phyloP scores from a whole-genome alignment of 2,113 vertebrate species.

The Pampusana beccarii region DNA sequence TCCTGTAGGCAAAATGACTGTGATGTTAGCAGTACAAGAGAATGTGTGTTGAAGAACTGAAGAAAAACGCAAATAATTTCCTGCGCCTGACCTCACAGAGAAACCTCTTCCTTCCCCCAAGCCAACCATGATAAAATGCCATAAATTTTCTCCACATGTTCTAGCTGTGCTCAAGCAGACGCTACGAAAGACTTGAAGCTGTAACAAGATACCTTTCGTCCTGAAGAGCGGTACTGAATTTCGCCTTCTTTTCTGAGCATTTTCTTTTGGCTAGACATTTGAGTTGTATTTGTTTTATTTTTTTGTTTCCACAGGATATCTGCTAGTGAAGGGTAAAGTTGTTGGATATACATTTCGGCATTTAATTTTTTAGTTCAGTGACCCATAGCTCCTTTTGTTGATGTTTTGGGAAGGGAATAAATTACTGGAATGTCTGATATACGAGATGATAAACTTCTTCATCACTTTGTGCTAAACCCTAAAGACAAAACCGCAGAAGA shows the following conservation, averaged over 20 bases:
- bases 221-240: background rate
- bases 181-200: background rate
- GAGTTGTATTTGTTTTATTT: background rate
- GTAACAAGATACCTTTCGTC: background rate
- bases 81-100: background rate
- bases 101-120: constrained; percentile 39
- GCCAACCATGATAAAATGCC: constrained; percentile 18
- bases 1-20: background rate
- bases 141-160: constrained; percentile 39
- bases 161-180: background rate
- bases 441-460: background rate
- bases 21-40: background rate
- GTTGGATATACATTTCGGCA: constrained; percentile 10
- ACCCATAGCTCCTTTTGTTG: constrained; percentile 25
- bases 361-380: constrained; percentile 69
- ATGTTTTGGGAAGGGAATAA: constrained; percentile 19
- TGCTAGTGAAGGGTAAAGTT: background rate
- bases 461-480: background rate
- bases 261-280: background rate
- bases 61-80: constrained; percentile 20
- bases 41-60: background rate
- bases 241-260: constrained; percentile 5
- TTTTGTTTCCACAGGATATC: background rate
- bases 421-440: background rate
- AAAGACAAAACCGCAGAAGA: background rate